Evolutionary conservation across 2,113 vertebrate genomes (phyloP).

Genomic region (Halichoerus grypus): DNA sequence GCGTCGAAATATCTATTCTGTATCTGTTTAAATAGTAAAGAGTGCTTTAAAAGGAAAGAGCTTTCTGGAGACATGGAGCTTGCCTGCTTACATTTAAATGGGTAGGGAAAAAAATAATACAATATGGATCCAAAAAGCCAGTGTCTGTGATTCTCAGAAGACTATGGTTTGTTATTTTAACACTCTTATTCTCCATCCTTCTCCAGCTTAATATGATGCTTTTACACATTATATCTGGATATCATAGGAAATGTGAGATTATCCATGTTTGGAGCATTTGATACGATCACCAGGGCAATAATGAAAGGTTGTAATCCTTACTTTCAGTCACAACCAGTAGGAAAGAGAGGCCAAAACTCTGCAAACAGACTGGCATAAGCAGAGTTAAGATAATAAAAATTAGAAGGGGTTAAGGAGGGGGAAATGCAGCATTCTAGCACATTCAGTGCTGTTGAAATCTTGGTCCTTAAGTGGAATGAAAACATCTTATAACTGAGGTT

Average conservation of each 20-base stretch:
- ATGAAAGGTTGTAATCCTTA: slow-evolving; percentile 4
- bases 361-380: slow-evolving; percentile 67
- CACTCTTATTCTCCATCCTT: slow-evolving; percentile 15
- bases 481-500: slow-evolving; percentile 84
- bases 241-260: slow-evolving; percentile 27
- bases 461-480: slow-evolving; percentile 85
- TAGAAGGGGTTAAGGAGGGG: neutral
- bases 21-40: slow-evolving; percentile 85
- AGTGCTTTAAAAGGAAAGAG: slow-evolving; percentile 79
- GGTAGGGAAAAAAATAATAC: slow-evolving; percentile 37
- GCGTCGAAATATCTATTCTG: slow-evolving; percentile 83
- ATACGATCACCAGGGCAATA: neutral
- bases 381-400: slow-evolving; percentile 80
- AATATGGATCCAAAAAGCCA: slow-evolving; percentile 26
- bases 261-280: neutral
- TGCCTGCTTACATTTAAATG: slow-evolving; percentile 78
- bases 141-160: slow-evolving; percentile 63
- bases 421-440: slow-evolving; percentile 71
- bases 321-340: slow-evolving; percentile 55
- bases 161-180: slow-evolving; percentile 73
- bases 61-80: slow-evolving; percentile 52
- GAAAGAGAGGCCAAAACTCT: slow-evolving; percentile 76
- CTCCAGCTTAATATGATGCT: slow-evolving; percentile 46
- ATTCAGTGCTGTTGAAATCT: slow-evolving; percentile 85
- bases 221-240: neutral